Percentiles rank a stretch among this genome's conserved stretches.
These are phyloP conservation scores for Monochamus alternatus DNA, from an alignment of 2,888 invertebrate species.

Conservation along the genomic window DNA sequence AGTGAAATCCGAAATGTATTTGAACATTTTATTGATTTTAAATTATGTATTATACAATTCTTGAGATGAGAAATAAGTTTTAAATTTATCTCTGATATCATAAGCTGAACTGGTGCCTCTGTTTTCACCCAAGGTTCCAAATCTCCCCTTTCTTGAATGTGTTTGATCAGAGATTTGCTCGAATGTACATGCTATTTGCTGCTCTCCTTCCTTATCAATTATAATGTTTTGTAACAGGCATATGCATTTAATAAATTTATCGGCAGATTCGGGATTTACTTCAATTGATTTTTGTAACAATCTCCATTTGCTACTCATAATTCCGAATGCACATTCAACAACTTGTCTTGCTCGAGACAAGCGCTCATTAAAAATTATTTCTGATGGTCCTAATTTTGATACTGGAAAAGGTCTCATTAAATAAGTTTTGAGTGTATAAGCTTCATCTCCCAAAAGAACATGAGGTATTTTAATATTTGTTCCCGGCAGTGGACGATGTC, in stretches of 20 bases:
- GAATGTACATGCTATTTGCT: too few relatives aligned
- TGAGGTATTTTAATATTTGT: conserved; percentile 47
- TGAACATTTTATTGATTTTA: too few relatives aligned
- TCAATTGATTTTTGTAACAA: conserved; percentile 43
- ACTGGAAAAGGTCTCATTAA: conserved; percentile 47
- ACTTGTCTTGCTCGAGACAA: conserved; percentile 41
- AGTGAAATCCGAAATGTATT: too few relatives aligned
- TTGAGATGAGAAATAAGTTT: too few relatives aligned
- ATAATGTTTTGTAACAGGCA: conserved; percentile 45
- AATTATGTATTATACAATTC: too few relatives aligned
- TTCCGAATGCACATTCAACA: conserved; percentile 45
- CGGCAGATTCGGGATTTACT: conserved; percentile 37
- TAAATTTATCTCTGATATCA: too few relatives aligned
- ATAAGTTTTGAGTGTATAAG: conserved; percentile 48
- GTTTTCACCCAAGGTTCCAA: too few relatives aligned
- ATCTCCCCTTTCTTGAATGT: too few relatives aligned
- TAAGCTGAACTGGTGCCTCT: too few relatives aligned
- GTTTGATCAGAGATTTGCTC: too few relatives aligned
- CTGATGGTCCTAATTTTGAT: conserved; percentile 31
- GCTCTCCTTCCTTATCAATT: conserved; percentile 48
- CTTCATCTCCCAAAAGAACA: conserved; percentile 51
- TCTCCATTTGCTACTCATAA: conserved; percentile 40
- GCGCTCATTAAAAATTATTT: conserved; percentile 39
- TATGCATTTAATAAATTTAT: conserved; percentile 43
- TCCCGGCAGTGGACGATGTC: conserved; percentile 40